A percentile compares a stretch with the other conserved stretches of the same genome.
phyloP scores from a whole-genome alignment of 2,888 invertebrate genomes.

The Watsonalla binaria region DNA sequence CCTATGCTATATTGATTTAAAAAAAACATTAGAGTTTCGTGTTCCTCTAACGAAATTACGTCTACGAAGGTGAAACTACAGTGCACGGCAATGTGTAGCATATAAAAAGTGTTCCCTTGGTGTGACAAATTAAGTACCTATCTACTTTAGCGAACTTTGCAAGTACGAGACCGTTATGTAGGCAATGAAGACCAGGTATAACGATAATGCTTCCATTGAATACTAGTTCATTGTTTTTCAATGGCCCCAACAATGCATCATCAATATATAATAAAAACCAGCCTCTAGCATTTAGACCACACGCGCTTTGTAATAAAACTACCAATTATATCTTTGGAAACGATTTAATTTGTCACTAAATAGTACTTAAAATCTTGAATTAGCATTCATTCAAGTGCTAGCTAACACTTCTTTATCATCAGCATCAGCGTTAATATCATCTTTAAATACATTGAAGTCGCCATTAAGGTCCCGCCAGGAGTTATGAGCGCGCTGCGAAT shows the following conservation, averaged over 20 bases:
- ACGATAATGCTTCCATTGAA: slow-evolving; percentile 18
- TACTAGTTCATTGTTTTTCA: slow-evolving; percentile 15
- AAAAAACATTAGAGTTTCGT: too few relatives aligned
- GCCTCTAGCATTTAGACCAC: slow-evolving; percentile 18
- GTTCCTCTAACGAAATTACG: too few relatives aligned
- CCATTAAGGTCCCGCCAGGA: too few relatives aligned
- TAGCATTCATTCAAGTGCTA: too few relatives aligned
- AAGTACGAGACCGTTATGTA: not conserved
- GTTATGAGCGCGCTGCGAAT: too few relatives aligned
- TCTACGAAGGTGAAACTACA: too few relatives aligned
- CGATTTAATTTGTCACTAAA: not conserved
- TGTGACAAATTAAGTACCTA: not conserved
- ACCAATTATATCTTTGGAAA: not conserved
- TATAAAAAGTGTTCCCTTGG: not conserved
- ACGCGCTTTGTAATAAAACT: slow-evolving; percentile 6
- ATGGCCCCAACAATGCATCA: slow-evolving; percentile 29
- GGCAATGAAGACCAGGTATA: not conserved
- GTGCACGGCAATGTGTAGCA: too few relatives aligned
- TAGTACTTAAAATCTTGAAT: too few relatives aligned
- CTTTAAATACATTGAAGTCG: too few relatives aligned
- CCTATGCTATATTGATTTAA: too few relatives aligned
- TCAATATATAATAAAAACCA: slow-evolving; percentile 20
- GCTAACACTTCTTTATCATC: too few relatives aligned
- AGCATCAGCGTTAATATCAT: too few relatives aligned
- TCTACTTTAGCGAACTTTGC: not conserved